Base-by-base conservation (phyloP, 2,113 vertebrate species). In the Crotalus tigris region DNA sequence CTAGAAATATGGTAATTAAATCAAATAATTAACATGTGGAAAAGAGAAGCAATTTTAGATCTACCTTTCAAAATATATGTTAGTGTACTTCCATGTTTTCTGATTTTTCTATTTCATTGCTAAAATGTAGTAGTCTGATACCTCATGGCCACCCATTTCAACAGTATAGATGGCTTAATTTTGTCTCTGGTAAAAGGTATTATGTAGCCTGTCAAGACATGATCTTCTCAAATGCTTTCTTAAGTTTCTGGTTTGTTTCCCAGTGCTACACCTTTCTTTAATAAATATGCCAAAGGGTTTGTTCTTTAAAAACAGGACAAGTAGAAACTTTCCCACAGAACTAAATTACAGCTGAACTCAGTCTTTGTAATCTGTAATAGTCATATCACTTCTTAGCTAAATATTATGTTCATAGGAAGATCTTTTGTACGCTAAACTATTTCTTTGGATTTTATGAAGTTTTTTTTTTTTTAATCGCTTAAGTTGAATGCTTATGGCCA, bases 11-110 rank as follows among this genome's bases (percentile, higher is more conserved):
- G 59, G 24, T 61, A 26, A 61, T 61, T 61, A 86, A 24, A 49
- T 88, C 24, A 88, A 39, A 61, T 91, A 57, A 55, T 93, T 93
- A 90, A 53, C 24, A 88, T 53, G 61, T 91, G 24, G 17, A 89
- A 92, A 91, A 88, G 58, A 75, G 49, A 89, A 85, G 24, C 12
- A 55, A 33, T 85, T 91, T 44, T 33, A 85, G 51, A 85, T 33
- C 57, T 57, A 85, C 10, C 85, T 59, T 19, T 55, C 26, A 88
- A 88, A 46, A 57, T 81, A 13, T 64, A 10, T 89, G 26, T 64
- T 24, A 61, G 57, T 17, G 69, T 21, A 24, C 24, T 61, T 61
- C 59, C 61, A 46, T 1, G 9, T 21, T 92, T 88, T 39, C 12
- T 4, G 11, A 23, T 55, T 54, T 89, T 85, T 57, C 19, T 89